Evolutionary conservation across 2,888 invertebrate species (phyloP).

Genomic region (Melangyna quadrimaculata): DNA sequence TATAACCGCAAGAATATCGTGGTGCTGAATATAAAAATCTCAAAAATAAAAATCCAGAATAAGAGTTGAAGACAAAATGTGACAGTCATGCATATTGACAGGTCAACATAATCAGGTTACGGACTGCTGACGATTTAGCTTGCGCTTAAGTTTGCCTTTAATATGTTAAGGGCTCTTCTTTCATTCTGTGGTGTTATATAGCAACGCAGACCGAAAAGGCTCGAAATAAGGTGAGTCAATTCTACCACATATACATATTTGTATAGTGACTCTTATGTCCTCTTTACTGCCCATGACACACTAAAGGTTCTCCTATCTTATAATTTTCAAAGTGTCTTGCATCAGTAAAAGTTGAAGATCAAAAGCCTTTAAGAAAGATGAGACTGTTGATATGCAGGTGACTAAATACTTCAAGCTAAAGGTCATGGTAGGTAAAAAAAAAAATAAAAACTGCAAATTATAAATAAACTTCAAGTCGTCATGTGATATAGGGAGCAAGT

Average conservation of each 20-base stretch:
- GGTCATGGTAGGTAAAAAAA: slow-evolving; percentile 19
- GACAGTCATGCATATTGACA: slow-evolving; percentile 48
- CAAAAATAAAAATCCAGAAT: neutral
- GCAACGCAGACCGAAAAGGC: neutral
- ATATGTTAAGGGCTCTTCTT: neutral
- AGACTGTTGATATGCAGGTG: slow-evolving; percentile 26
- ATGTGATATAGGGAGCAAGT: slow-evolving; percentile 27
- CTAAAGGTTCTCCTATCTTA: neutral
- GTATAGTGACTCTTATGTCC: neutral
- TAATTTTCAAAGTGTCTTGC: neutral
- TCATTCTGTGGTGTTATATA: neutral
- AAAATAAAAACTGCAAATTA: neutral
- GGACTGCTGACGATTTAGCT: neutral
- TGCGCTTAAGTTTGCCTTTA: neutral
- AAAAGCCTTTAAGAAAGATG: neutral
- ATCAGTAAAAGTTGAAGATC: neutral
- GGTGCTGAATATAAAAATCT: neutral
- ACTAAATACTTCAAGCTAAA: slow-evolving; percentile 33
- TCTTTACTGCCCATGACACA: neutral
- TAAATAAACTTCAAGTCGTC: slow-evolving; percentile 41
- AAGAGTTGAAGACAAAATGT: slow-evolving; percentile 1
- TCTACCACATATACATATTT: too few species aligned
- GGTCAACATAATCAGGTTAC: slow-evolving; percentile 41
- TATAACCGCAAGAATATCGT: slow-evolving; percentile 5
- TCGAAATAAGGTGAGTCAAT: neutral